These are phyloP conservation scores for Eupsittula cactorum DNA, from an alignment of 2,113 vertebrate species.

Conservation along the genomic window DNA sequence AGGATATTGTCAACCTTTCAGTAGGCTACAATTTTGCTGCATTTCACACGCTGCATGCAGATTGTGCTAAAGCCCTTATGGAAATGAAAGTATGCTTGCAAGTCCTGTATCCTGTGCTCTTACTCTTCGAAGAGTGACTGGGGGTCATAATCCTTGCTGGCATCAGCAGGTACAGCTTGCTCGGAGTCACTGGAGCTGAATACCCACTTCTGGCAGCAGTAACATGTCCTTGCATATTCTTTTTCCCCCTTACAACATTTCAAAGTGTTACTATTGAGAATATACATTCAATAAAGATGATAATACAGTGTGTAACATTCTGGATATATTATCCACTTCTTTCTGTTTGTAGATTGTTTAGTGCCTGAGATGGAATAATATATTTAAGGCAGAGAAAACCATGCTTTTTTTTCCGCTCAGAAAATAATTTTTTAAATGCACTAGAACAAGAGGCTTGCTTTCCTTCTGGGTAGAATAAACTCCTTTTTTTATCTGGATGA, in stretches of 20 bases:
- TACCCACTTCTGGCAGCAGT: not conserved
- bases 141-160: not conserved
- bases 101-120: not conserved
- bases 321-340: not conserved
- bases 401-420: not conserved
- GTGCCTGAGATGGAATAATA: not conserved
- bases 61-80: conserved; percentile 1
- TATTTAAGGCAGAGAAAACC: not conserved
- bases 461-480: not conserved
- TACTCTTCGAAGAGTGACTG: not conserved
- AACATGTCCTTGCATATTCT: not conserved
- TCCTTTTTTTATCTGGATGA: not conserved
- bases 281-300: not conserved
- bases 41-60: conserved; percentile 11
- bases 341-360: not conserved
- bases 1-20: conserved; percentile 45
- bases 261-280: not conserved
- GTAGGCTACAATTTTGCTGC: not conserved
- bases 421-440: not conserved
- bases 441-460: not conserved
- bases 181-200: conserved; percentile 1
- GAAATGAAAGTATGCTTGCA: not conserved
- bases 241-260: not conserved
- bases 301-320: not conserved
- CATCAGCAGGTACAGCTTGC: conserved; percentile 14